Percentiles rank a stretch among this genome's conserved stretches.
phyloP scores from a whole-genome alignment of 2,797 vertebrate species.

The Takifugu ocellatus region DNA sequence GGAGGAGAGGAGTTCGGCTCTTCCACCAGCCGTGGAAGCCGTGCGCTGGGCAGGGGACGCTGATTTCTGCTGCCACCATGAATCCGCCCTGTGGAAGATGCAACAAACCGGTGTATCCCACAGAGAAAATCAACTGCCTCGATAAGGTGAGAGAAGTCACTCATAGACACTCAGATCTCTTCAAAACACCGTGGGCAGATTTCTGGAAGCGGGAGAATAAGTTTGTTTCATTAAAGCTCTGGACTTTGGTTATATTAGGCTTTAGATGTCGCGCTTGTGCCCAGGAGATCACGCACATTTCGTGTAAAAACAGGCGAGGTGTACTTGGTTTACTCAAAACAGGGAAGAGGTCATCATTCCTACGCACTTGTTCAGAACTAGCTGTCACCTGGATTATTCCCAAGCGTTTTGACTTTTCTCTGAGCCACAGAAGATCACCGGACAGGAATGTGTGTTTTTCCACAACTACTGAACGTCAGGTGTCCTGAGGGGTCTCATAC shows the following conservation, averaged over 20 bases:
- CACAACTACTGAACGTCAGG: background rate
- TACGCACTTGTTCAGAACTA: too few relatives aligned
- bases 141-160: conserved; percentile 83
- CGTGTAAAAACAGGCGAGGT: too few relatives aligned
- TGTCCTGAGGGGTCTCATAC: background rate
- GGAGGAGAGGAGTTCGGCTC: conserved; percentile 3
- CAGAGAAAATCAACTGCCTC: conserved; percentile 95
- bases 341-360: too few relatives aligned
- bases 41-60: background rate
- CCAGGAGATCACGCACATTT: too few relatives aligned
- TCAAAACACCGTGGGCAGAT: too few relatives aligned
- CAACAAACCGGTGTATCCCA: conserved; percentile 92
- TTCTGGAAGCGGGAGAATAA: too few relatives aligned
- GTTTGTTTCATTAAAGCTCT: too few relatives aligned
- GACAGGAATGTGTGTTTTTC: background rate
- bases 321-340: too few relatives aligned
- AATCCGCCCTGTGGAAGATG: conserved; percentile 94
- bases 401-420: background rate
- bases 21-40: background rate
- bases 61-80: conserved; percentile 68
- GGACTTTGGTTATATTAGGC: too few relatives aligned
- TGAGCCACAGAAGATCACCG: background rate
- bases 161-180: background rate
- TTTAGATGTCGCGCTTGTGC: too few relatives aligned
- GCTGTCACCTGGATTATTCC: background rate